Evolutionary conservation across 53 echinoderm and acorn worm species (phyloP).

Genomic region (Henricia sp.): DNA sequence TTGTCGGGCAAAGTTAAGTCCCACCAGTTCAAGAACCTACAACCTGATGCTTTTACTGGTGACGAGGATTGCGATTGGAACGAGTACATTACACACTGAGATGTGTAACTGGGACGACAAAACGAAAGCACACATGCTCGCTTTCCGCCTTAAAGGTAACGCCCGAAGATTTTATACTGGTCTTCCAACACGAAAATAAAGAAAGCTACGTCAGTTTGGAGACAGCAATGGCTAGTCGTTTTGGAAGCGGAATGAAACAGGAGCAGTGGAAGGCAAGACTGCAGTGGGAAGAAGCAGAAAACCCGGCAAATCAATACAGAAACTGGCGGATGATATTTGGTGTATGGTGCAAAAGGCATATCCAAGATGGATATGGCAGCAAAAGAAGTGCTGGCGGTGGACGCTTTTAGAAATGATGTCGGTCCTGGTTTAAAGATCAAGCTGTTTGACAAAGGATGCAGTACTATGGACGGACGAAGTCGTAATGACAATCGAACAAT

Average conservation of each 20-base stretch:
- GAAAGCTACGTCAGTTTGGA: not conserved
- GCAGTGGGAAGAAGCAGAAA: not conserved
- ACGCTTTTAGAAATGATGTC: too few relatives aligned
- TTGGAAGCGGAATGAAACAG: not conserved
- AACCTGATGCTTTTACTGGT: not conserved
- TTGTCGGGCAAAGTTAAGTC: not conserved
- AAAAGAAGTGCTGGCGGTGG: not conserved
- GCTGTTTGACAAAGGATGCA: too few relatives aligned
- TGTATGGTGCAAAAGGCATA: not conserved
- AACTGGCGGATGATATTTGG: not conserved
- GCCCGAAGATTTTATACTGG: not conserved
- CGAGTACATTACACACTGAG: not conserved
- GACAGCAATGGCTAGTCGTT: not conserved
- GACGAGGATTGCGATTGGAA: not conserved
- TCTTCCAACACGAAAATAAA: not conserved
- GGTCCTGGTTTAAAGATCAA: too few relatives aligned
- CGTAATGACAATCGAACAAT: not conserved
- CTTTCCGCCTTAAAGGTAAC: not conserved
- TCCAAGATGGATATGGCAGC: not conserved
- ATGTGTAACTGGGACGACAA: too few relatives aligned
- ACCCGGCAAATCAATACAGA: not conserved
- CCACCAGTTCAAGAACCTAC: not conserved
- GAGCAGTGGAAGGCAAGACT: not conserved
- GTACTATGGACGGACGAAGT: too few relatives aligned
- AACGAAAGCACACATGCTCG: too few relatives aligned